Evolutionary conservation across 23 tunicate genomes (phyloP).

Genomic region (Ciona savignyi): DNA sequence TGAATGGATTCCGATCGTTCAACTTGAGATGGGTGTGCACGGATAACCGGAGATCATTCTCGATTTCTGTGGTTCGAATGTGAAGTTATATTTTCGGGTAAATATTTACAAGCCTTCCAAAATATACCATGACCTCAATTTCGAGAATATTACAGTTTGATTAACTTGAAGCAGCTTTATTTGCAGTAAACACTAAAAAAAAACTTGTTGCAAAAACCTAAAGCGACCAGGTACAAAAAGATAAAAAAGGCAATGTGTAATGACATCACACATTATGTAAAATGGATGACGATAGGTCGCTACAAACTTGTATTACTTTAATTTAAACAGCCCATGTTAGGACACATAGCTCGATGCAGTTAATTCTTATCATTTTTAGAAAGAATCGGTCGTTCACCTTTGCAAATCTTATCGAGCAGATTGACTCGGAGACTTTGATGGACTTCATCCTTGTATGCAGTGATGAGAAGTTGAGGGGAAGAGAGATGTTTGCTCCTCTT

Average conservation of each 20-base stretch:
- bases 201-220: too few relatives aligned
- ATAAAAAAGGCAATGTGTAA: too few relatives aligned
- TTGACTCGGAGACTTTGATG: constrained; percentile 23
- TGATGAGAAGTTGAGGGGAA: constrained; percentile 28
- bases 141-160: too few relatives aligned
- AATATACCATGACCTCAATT: too few relatives aligned
- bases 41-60: constrained; percentile 78
- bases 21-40: constrained; percentile 91
- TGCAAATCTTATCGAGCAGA: constrained; percentile 56
- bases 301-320: neutral
- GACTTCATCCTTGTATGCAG: constrained; percentile 50
- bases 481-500: constrained; percentile 44
- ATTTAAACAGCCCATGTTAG: neutral
- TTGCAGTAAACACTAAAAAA: too few relatives aligned
- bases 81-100: neutral
- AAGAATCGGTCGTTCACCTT: constrained; percentile 19
- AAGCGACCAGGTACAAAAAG: too few relatives aligned
- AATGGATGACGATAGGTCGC: too few relatives aligned
- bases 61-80: constrained; percentile 46
- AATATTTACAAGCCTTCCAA: too few relatives aligned
- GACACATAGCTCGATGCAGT: too few relatives aligned
- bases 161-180: too few relatives aligned
- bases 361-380: too few relatives aligned
- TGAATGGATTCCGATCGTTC: constrained; percentile 89
- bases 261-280: too few relatives aligned